A percentile compares a stretch with the other conserved stretches of the same genome.
These are phyloP conservation scores for Cephalopterus ornatus DNA, from an alignment of 2,113 vertebrate genomes.

Conservation along the genomic window DNA sequence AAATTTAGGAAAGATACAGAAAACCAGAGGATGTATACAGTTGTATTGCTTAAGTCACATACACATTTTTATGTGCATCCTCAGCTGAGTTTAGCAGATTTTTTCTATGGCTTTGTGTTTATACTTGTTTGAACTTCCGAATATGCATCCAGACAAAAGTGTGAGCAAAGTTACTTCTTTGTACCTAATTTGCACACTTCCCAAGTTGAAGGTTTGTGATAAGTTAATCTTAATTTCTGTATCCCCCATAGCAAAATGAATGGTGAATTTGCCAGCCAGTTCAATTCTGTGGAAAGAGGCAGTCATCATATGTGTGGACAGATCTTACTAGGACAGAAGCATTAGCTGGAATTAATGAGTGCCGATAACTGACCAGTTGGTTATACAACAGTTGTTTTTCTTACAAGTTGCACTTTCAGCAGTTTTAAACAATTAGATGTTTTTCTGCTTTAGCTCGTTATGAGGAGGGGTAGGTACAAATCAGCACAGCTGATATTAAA, in stretches of 20 bases:
- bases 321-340: not conserved
- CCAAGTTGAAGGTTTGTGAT: not conserved
- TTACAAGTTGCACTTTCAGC: not conserved
- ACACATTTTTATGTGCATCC: not conserved
- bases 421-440: not conserved
- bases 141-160: not conserved
- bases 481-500: not conserved
- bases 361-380: not conserved
- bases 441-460: not conserved
- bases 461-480: not conserved
- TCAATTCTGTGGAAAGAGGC: not conserved
- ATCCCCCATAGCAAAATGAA: not conserved
- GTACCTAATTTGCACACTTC: not conserved
- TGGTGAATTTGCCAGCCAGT: not conserved
- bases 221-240: not conserved
- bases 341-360: not conserved
- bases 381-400: constrained; percentile 15
- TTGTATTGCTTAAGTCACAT: not conserved
- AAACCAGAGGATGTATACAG: not conserved
- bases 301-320: not conserved
- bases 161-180: not conserved
- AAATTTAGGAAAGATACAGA: not conserved
- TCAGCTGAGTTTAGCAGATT: not conserved
- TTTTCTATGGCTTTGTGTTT: not conserved
- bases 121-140: not conserved